These are phyloP conservation scores for Lineus longissimus DNA, from an alignment of 1,140 invertebrate genomes.

Conservation along the genomic window DNA sequence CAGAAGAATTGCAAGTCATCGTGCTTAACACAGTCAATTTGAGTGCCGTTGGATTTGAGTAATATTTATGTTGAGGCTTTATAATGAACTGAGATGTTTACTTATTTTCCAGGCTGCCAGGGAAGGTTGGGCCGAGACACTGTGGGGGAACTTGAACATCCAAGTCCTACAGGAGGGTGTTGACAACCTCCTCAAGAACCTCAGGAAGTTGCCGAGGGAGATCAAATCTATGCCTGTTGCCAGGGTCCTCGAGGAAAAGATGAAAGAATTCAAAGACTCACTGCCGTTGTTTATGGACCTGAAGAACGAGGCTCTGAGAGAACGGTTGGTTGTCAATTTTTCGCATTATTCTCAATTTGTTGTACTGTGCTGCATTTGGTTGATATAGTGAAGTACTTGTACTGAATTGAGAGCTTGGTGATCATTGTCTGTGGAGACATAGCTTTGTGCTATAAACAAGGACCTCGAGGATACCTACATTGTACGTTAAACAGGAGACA, in stretches of 20 bases:
- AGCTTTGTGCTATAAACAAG: no score
- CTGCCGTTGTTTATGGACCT: constrained; percentile 84
- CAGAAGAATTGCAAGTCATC: not conserved
- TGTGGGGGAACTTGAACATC: constrained; percentile 83
- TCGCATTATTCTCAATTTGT: not conserved
- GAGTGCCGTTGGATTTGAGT: not conserved
- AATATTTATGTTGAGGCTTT: no score
- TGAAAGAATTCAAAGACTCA: constrained; percentile 83
- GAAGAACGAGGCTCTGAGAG: constrained; percentile 83
- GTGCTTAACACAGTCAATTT: not conserved
- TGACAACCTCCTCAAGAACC: constrained; percentile 76
- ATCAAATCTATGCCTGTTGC: constrained; percentile 62
- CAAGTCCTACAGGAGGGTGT: constrained; percentile 79
- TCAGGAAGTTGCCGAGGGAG: constrained; percentile 62
- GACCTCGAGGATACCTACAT: no score
- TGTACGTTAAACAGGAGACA: not conserved
- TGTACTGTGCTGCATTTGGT: not conserved
- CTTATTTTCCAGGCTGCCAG: constrained; percentile 57
- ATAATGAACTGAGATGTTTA: constrained; percentile 11
- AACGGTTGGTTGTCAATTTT: constrained; percentile 55
- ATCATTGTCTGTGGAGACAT: no score
- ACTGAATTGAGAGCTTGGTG: not conserved
- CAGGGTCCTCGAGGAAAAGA: constrained; percentile 67
- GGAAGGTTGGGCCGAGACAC: constrained; percentile 75
- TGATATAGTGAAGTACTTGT: not conserved